Conservation (phyloP, 2,113 vertebrate species). For the Mesembrinibis cayennensis region DNA sequence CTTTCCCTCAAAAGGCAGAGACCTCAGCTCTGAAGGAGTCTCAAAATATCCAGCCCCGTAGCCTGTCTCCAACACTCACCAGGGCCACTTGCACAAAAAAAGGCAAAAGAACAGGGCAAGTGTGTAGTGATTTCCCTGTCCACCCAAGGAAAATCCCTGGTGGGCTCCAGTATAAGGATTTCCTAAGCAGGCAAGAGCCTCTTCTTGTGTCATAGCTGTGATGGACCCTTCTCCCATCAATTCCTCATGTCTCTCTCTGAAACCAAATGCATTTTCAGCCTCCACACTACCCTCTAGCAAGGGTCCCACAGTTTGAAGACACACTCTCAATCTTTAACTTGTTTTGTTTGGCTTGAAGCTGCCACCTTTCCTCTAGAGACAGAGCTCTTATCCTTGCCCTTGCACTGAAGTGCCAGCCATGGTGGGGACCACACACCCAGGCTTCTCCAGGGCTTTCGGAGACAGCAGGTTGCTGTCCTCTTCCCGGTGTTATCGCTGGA, state of each 20-base stretch:
- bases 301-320: background rate
- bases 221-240: background rate
- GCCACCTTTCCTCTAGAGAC: background rate
- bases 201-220: background rate
- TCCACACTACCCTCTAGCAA: background rate
- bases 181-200: background rate
- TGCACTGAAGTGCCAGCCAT: background rate
- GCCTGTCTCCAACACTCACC: background rate
- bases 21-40: background rate
- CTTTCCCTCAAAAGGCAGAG: background rate
- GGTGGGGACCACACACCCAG: background rate
- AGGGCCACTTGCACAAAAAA: background rate
- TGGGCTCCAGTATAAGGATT: background rate
- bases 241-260: background rate
- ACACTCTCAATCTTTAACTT: background rate
- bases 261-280: background rate
- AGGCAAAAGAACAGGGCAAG: background rate
- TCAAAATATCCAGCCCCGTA: background rate
- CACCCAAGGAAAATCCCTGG: background rate
- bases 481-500: accelerated
- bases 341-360: background rate
- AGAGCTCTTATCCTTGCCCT: background rate
- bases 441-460: background rate
- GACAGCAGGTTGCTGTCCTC: background rate
- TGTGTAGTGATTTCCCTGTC: background rate